Conservation (phyloP, 2,797 vertebrate species). For the Tragelaphus eurycerus region DNA sequence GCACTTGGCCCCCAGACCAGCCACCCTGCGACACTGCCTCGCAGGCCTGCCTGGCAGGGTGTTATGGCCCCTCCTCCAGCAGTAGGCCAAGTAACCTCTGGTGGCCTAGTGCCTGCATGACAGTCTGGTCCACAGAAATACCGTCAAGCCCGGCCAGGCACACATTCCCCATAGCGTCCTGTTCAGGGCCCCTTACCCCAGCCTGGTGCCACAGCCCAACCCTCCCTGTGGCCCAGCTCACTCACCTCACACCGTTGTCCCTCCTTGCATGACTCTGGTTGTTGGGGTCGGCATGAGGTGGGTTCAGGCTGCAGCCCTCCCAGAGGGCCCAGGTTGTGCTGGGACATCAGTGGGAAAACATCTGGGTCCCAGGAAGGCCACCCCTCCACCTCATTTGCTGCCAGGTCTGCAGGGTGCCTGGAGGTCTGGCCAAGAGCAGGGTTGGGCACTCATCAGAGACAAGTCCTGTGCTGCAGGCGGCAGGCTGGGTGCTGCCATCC, state of each 20-base stretch:
- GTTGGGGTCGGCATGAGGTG: not conserved
- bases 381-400: not conserved
- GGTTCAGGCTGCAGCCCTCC: not conserved
- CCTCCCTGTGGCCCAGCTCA: not conserved
- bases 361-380: not conserved
- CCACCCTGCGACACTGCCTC: rapidly evolving
- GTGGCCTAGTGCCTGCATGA: not conserved
- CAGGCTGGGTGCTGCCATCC: not conserved
- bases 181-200: not conserved
- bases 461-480: not conserved
- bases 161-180: not conserved
- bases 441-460: not conserved
- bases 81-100: not conserved
- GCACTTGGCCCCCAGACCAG: rapidly evolving
- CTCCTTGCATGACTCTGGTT: not conserved
- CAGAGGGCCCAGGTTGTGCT: not conserved
- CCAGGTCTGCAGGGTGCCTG: not conserved
- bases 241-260: not conserved
- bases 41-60: not conserved
- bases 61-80: too few relatives aligned
- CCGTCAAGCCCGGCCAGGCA: not conserved
- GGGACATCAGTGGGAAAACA: not conserved
- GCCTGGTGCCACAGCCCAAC: not conserved
- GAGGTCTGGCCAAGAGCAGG: not conserved
- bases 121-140: not conserved